Evolutionary conservation across 2,797 vertebrate species (phyloP), one percentile per base, ranked within the genome.

Genomic region (Novumbra hubbsi): DNA sequence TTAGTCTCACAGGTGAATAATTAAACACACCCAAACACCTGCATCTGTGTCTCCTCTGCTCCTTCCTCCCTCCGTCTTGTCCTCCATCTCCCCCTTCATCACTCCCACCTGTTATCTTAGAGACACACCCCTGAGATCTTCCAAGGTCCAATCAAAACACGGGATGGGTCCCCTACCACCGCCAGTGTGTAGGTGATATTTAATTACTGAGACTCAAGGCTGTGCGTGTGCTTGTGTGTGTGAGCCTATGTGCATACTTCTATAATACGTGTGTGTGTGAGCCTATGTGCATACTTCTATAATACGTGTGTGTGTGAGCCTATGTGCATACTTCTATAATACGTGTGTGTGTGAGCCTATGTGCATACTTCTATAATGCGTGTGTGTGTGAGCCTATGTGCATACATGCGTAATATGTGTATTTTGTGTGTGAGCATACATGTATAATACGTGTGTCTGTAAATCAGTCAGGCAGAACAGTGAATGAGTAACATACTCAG

Each of bases 1-100:
- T 90, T 92, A 92, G 90, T 90, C 90, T 92, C 86, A 85, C 85
- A 90, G 89, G 89, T 91, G 88, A 91, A 86, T 91, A 90, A 92
- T 92, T 91, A 93, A 92, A 93, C 38, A 74, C 83, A 84, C 86
- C 75, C 83, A 79, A 89, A 91, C 92, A 93, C 91, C 91, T 93
- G 92, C 89, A 92, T 87, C 72, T 73, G 71, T 78, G 78, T 73
- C 83, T 80, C 81, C 79, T 75, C 70, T 48, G 17, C 15, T 24
- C 48, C 7, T 30, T 34, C 60, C 67, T 63, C 75, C 76, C 75
- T 69, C 76, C 74, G 69, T 82, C 75, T 79, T 71, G 52, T 72
- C 71, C 74, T 55, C 52, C 62, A 5, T 27, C 8, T 72, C 71
- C 74, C 41, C 52, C 62, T 15, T 27, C 8, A 38, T 69, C 52